Evolutionary conservation across 2,888 invertebrate species (phyloP).

Genomic region (Monoplex corrugatus): DNA sequence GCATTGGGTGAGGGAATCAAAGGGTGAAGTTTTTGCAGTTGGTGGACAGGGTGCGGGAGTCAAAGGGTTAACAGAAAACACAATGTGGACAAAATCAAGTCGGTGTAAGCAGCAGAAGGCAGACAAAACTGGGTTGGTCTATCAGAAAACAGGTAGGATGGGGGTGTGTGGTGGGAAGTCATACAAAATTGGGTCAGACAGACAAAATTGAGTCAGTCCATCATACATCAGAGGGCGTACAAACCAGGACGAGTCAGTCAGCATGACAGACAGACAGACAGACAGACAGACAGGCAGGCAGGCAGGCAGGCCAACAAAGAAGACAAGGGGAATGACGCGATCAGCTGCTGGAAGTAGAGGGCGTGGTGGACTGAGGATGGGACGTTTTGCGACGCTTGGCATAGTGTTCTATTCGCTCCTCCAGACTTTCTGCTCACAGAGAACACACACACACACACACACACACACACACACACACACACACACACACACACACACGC

Average conservation of each 20-base stretch:
- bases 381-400: slow-evolving; percentile 83
- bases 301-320: background rate
- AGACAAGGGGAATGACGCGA: background rate
- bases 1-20: too few species aligned
- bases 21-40: too few species aligned
- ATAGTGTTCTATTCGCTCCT: slow-evolving; percentile 90
- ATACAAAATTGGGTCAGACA: too few species aligned
- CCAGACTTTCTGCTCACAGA: slow-evolving; percentile 88
- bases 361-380: slow-evolving; percentile 41
- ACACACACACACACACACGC: background rate
- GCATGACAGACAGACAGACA: background rate
- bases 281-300: background rate
- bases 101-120: too few species aligned
- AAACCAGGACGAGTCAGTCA: background rate
- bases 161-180: too few species aligned
- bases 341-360: slow-evolving; percentile 19
- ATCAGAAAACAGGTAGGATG: too few species aligned
- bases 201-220: background rate
- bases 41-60: too few species aligned
- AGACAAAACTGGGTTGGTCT: too few species aligned
- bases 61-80: too few species aligned
- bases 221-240: background rate
- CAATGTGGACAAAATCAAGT: too few species aligned
- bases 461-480: background rate
- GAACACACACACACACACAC: background rate